Conservation (phyloP, 2,113 vertebrate species). For the Nothocercus julius region DNA sequence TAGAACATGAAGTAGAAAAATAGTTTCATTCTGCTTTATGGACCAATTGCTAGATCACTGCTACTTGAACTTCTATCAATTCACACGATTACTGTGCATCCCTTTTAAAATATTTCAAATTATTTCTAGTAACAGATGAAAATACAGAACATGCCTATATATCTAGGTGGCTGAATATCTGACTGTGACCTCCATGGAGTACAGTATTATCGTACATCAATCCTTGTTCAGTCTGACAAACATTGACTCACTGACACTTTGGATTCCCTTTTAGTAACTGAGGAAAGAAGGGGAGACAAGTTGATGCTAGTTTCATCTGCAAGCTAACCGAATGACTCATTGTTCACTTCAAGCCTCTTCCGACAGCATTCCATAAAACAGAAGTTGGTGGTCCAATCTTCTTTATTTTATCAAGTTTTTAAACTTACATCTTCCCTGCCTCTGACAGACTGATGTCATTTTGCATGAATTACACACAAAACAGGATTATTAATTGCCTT, state of each 20-base stretch:
- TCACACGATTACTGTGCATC: neutral
- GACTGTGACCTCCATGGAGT: neutral
- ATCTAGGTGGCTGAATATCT: neutral
- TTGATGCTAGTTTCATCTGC: neutral
- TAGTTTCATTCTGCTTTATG: neutral
- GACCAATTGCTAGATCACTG: neutral
- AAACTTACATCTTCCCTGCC: neutral
- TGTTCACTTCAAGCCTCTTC: neutral
- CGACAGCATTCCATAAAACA: neutral
- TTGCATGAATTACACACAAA: neutral
- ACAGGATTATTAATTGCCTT: neutral
- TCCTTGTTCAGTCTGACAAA: neutral
- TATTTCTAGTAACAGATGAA: neutral
- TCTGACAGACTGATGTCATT: neutral
- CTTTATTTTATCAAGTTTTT: neutral
- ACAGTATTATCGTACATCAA: neutral
- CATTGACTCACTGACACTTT: neutral
- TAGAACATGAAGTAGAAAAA: neutral
- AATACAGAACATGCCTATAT: neutral
- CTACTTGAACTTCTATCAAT: neutral
- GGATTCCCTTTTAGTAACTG: neutral
- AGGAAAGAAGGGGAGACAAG: neutral
- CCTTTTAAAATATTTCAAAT: neutral
- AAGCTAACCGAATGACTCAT: conserved; percentile 4
- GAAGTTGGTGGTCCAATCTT: neutral